A percentile compares a stretch with the other conserved stretches of the same genome.
Evolutionary conservation across 1,140 invertebrate species (phyloP).

Genomic region (Hycleus cichorii): DNA sequence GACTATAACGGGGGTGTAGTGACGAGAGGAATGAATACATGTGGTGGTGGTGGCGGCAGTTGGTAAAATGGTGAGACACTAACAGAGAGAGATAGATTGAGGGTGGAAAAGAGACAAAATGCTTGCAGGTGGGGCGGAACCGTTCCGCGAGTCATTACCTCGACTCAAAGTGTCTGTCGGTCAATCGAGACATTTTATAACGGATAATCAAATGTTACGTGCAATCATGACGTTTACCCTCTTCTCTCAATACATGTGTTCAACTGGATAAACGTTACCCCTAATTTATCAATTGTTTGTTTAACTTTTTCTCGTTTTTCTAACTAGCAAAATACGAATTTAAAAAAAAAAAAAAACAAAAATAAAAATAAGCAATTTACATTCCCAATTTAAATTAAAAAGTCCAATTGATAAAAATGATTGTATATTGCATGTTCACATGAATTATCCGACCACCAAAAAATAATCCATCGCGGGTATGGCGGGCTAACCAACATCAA

Average conservation of each 20-base stretch:
- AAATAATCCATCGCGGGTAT: no score
- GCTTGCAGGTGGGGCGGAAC: slow-evolving; percentile 27
- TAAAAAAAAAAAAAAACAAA: no score
- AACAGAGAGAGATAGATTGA: neutral
- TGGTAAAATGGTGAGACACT: neutral
- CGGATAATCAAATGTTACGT: slow-evolving; percentile 19
- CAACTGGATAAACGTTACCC: neutral
- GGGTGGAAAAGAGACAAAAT: slow-evolving; percentile 1
- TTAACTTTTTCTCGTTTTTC: no score
- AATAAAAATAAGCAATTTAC: no score
- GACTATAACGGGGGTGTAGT: slow-evolving; percentile 6
- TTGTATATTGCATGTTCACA: no score
- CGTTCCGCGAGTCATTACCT: slow-evolving; percentile 27
- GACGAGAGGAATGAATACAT: slow-evolving; percentile 1
- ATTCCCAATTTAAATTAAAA: no score
- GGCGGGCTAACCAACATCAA: no score
- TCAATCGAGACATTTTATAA: slow-evolving; percentile 24
- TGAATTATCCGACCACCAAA: no score
- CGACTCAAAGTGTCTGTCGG: slow-evolving; percentile 23
- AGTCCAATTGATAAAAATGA: no score
- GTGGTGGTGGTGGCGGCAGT: neutral
- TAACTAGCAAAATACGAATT: no score
- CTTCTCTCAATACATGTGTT: neutral
- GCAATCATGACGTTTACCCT: slow-evolving; percentile 14
- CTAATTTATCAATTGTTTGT: no score